A percentile compares a stretch with the other conserved stretches of the same genome.
Conservation (phyloP, 2,888 invertebrate genomes). For the Cloeon dipterum region DNA sequence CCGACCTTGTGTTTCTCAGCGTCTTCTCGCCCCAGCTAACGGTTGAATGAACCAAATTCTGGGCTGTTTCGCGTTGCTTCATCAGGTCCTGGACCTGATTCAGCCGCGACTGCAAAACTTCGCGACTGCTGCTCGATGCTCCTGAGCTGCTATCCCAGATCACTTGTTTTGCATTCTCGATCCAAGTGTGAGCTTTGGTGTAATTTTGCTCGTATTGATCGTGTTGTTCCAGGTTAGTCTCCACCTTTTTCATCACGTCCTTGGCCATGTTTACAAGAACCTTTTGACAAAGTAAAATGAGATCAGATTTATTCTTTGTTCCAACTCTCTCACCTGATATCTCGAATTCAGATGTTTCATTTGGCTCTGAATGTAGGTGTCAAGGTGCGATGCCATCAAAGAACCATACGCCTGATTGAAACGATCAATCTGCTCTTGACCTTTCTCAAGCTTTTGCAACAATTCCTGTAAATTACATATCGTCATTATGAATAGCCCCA, state of each 20-base stretch:
- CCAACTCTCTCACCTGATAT: constrained; percentile 39
- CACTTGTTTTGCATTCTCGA: constrained; percentile 61
- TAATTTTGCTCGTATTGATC: constrained; percentile 55
- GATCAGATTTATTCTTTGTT: too few species aligned
- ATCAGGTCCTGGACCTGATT: constrained; percentile 41
- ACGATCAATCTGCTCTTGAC: constrained; percentile 59
- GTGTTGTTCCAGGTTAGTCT: constrained; percentile 71
- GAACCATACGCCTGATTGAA: constrained; percentile 59
- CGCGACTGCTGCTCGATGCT: constrained; percentile 46
- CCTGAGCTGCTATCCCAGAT: constrained; percentile 61
- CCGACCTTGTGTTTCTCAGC: constrained; percentile 63
- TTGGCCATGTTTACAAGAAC: constrained; percentile 70
- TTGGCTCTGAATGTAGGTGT: constrained; percentile 71
- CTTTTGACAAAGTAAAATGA: too few species aligned
- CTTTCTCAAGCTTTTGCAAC: constrained; percentile 45
- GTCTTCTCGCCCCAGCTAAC: constrained; percentile 82
- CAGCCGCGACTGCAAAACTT: constrained; percentile 57
- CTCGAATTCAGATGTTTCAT: constrained; percentile 64
- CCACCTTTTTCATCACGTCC: constrained; percentile 75
- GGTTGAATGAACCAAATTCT: constrained; percentile 63
- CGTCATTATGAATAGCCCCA: too few species aligned
- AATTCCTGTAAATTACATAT: constrained; percentile 30
- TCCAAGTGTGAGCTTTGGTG: constrained; percentile 59
- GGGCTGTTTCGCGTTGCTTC: constrained; percentile 64
- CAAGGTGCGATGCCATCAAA: constrained; percentile 58